A percentile compares a stretch with the other conserved stretches of the same genome.
phyloP scores from a whole-genome alignment of 2,888 invertebrate species.

The Julus scanicus region DNA sequence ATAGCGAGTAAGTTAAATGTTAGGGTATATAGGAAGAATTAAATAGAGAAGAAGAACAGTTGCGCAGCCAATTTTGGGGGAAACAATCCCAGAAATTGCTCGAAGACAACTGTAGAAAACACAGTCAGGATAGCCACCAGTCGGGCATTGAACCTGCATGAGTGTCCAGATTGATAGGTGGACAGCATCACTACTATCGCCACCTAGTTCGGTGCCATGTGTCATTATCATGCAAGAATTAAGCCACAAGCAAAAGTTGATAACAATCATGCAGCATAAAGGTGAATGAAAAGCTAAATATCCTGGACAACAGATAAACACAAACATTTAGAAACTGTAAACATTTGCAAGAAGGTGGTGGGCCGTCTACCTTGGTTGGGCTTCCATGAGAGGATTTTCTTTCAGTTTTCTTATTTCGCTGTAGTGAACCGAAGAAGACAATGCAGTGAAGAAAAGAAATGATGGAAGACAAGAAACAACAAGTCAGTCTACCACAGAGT shows the following conservation, averaged over 20 bases:
- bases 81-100: too few relatives aligned
- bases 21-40: too few relatives aligned
- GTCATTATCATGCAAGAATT: not conserved
- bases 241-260: not conserved
- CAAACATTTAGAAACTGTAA: not conserved
- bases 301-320: not conserved
- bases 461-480: conserved; percentile 47
- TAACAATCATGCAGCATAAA: not conserved
- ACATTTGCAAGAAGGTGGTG: not conserved
- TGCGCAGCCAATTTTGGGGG: too few relatives aligned
- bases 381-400: conserved; percentile 52
- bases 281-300: not conserved
- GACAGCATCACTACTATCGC: too few relatives aligned
- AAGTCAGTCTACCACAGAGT: not conserved
- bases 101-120: too few relatives aligned
- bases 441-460: conserved; percentile 46
- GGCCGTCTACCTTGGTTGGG: conserved; percentile 51
- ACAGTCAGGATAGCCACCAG: too few relatives aligned
- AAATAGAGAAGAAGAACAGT: too few relatives aligned
- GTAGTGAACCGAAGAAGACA: conserved; percentile 24
- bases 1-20: too few relatives aligned
- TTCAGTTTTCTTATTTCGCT: conserved; percentile 52
- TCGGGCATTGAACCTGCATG: too few relatives aligned
- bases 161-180: too few relatives aligned
- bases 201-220: not conserved